Conservation (phyloP, 2,113 vertebrate species). For the Myanophis thanlyinensis region DNA sequence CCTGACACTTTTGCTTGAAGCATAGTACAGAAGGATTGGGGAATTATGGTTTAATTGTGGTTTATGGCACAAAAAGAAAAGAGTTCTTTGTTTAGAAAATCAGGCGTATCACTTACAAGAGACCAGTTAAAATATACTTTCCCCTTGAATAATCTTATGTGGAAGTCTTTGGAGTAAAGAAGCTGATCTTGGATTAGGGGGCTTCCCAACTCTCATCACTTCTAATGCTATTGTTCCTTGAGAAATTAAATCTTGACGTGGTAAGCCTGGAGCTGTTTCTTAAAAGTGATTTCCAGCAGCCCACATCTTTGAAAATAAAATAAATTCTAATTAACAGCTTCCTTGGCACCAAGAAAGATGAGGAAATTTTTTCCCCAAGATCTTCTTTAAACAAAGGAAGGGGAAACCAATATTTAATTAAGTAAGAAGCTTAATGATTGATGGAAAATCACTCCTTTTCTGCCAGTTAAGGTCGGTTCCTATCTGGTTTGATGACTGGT, state of each 20-base stretch:
- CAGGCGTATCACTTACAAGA: neutral
- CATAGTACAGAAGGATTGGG: neutral
- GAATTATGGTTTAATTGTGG: neutral
- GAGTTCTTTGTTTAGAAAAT: neutral
- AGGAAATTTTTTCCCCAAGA: conserved; percentile 22
- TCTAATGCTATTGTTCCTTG: neutral
- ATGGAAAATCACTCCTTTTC: conserved; percentile 11
- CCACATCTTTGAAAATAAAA: neutral
- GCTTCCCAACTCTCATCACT: neutral
- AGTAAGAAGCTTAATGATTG: conserved; percentile 19
- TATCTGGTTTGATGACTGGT: neutral
- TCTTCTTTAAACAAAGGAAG: conserved; percentile 43
- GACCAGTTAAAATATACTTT: neutral
- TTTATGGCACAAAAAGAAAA: neutral
- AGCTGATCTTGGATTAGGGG: no score
- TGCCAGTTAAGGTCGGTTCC: neutral
- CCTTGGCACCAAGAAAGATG: neutral
- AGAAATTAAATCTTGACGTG: neutral
- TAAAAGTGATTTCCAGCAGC: neutral
- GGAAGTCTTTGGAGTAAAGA: neutral
- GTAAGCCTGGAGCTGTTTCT: neutral
- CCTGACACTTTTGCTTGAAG: neutral
- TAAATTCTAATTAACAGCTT: neutral
- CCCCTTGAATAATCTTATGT: neutral
- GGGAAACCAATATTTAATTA: conserved; percentile 40